These are phyloP conservation scores for Taphrorychus bicolor DNA, from an alignment of 2,888 invertebrate species.

Conservation along the genomic window DNA sequence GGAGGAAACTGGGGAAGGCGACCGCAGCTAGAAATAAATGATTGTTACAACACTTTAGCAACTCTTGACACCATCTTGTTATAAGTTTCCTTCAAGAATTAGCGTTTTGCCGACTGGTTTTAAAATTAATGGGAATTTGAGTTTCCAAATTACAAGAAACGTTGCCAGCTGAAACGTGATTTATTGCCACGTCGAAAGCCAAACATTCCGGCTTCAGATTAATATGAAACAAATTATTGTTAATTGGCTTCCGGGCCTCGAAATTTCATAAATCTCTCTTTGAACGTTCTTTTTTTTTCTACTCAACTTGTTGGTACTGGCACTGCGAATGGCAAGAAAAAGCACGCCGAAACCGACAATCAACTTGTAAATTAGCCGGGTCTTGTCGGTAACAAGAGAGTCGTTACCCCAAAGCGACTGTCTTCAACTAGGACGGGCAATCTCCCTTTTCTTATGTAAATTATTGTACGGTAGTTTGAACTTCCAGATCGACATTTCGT, in stretches of 20 bases:
- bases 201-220: not conserved
- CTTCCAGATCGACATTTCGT: slow-evolving; percentile 51
- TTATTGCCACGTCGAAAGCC: slow-evolving; percentile 10
- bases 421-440: slow-evolving; percentile 43
- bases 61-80: slow-evolving; percentile 13
- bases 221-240: not conserved
- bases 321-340: slow-evolving; percentile 4
- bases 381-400: slow-evolving; percentile 36
- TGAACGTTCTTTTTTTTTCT: too few species aligned
- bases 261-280: not conserved
- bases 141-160: slow-evolving; percentile 10
- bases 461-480: slow-evolving; percentile 58
- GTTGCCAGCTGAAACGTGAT: slow-evolving; percentile 3
- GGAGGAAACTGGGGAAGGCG: too few species aligned
- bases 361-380: slow-evolving; percentile 35
- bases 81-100: slow-evolving; percentile 24
- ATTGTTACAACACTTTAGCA: slow-evolving; percentile 13
- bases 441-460: slow-evolving; percentile 57
- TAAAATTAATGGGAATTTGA: slow-evolving; percentile 21
- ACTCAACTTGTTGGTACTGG: too few species aligned
- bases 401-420: slow-evolving; percentile 36
- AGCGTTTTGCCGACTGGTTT: slow-evolving; percentile 12
- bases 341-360: slow-evolving; percentile 12
- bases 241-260: not conserved
- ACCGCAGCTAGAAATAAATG: slow-evolving; percentile 16